Evolutionary conservation across 2,888 invertebrate species (phyloP).

Genomic region (Tubulanus polymorphus): DNA sequence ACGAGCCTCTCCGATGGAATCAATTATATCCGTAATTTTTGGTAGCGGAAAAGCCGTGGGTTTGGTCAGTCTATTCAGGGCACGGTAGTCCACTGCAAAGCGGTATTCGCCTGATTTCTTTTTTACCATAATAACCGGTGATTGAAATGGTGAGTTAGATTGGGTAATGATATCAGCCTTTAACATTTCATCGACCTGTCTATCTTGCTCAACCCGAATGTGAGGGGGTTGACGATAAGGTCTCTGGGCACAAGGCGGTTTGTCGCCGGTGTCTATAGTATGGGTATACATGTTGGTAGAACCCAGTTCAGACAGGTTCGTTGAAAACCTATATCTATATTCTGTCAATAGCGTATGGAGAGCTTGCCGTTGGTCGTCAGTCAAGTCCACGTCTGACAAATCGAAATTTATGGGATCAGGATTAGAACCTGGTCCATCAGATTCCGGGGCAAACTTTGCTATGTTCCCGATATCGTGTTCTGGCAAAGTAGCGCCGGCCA

Average conservation of each 20-base stretch:
- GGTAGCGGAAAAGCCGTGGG: not conserved
- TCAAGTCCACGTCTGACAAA: not conserved
- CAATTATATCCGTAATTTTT: conserved; percentile 1
- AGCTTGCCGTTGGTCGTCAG: not conserved
- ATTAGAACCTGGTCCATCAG: too few species aligned
- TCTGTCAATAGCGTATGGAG: not conserved
- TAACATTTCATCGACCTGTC: conserved; percentile 4
- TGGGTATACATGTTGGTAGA: not conserved
- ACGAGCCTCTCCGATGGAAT: not conserved
- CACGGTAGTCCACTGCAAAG: not conserved
- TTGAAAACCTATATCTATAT: conserved; percentile 1
- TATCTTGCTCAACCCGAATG: not conserved
- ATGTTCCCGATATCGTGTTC: too few species aligned
- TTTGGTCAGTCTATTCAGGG: not conserved
- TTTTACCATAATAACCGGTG: not conserved
- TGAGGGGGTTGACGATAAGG: not conserved
- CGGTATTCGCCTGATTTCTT: not conserved
- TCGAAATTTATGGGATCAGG: not conserved
- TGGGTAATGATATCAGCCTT: conserved; percentile 1
- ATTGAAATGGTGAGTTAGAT: not conserved
- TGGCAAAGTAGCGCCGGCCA: too few species aligned
- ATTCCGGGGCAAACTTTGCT: too few species aligned
- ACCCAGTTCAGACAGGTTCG: not conserved
- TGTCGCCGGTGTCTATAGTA: conserved; percentile 2
- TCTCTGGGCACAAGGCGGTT: not conserved